Conservation (phyloP, 2,797 vertebrate species). For the Amphiprion clarkii region DNA sequence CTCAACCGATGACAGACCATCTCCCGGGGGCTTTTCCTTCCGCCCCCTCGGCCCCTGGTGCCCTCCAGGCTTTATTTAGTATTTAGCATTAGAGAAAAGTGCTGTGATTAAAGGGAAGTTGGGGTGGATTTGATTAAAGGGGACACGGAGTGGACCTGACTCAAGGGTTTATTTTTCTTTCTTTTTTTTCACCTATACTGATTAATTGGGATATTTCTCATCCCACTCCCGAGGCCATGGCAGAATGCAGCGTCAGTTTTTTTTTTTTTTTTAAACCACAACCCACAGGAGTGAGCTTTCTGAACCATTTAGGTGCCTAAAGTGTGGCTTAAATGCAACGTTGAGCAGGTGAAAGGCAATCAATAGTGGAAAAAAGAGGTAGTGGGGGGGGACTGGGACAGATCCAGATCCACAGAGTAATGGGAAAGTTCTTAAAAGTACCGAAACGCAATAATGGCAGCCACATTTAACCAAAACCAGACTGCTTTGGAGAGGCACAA, state of each 20-base stretch:
- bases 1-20: conserved; percentile 58
- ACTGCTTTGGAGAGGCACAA: background rate
- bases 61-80: conserved; percentile 67
- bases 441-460: background rate
- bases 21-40: conserved; percentile 48
- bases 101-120: conserved; percentile 71
- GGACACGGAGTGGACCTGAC: conserved; percentile 60
- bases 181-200: conserved; percentile 25
- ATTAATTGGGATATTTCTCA: conserved; percentile 74
- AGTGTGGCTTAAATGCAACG: conserved; percentile 57
- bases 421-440: conserved; percentile 6
- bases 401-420: conserved; percentile 29
- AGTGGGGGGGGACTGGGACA: conserved; percentile 15
- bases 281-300: conserved; percentile 57
- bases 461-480: background rate
- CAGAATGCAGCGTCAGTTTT: conserved; percentile 67
- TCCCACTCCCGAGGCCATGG: conserved; percentile 54
- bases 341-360: conserved; percentile 58
- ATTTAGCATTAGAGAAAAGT: conserved; percentile 68
- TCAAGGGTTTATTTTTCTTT: conserved; percentile 60
- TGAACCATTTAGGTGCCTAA: conserved; percentile 60
- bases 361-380: conserved; percentile 44
- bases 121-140: conserved; percentile 74
- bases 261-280: conserved; percentile 38
- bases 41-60: conserved; percentile 29